Evolutionary conservation across 2,797 vertebrate genomes (phyloP), one percentile per base, ranked within the genome.

Genomic region (Pogoniulus pusillus): DNA sequence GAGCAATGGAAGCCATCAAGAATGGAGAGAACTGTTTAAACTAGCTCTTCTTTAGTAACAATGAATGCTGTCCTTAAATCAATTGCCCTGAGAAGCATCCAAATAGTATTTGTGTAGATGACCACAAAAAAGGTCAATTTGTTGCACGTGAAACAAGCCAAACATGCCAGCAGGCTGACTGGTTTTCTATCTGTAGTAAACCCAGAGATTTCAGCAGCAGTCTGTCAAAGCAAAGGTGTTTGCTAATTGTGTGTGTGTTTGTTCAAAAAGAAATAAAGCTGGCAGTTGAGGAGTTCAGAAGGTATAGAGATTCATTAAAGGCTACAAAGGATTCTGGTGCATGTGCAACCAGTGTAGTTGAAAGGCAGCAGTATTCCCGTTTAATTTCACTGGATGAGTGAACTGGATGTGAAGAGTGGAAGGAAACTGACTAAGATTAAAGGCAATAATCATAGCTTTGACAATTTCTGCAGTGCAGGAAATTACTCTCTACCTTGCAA

Each of bases 341-440:
- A 70, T 22, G 29, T 66, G 32, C n/a, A 70, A 73, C 27, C 1
- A 7, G 11, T 0, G 0, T 35, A 29, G 16, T 35, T 87, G 69
- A 57, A 86, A 58, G 51, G 27, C 41, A 19, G 18, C 1, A 3
- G 9, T 71, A 29, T 35, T 85, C 23, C 20, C 43, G 6, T 85
- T 85, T 65, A 22, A 4, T 65, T 83, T 91, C n/a, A 30, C 14
- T 69, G 37, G 6, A 22, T 14, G n/a, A 29, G 20, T 2, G 7
- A 74, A 43, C 26, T 45, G 14, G n/a, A 18, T 75, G n/a, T 81
- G 41, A 62, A 18, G 6, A 6, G 9, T 83, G 59, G 41, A 75
- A 75, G 30, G 32, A 70, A 58, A 41, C 19, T 71, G 43, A 8
- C 0, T 20, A 27, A 53, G 43, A 34, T 76, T 32, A 73, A 82